A percentile compares a stretch with the other conserved stretches of the same genome.
Evolutionary conservation across 2,797 vertebrate genomes (phyloP).

Genomic region (Pseudochirops corinnae): DNA sequence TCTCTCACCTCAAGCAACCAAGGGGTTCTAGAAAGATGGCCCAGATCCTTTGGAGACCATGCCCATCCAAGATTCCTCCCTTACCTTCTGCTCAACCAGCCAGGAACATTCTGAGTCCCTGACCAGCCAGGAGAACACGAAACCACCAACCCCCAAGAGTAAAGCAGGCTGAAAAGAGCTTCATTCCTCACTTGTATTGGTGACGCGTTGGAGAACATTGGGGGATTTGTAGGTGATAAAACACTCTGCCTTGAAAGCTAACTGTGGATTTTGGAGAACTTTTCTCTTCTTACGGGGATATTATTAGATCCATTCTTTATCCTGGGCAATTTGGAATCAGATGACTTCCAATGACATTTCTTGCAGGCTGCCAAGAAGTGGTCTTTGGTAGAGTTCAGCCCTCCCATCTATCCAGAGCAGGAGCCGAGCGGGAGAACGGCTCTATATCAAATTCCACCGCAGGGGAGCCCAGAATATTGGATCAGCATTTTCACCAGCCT

Average conservation of each 20-base stretch:
- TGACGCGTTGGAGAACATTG: slow-evolving; percentile 21
- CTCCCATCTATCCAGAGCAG: slow-evolving; percentile 47
- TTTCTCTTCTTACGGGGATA: slow-evolving; percentile 24
- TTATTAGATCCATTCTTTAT: slow-evolving; percentile 59
- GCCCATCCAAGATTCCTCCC: neutral
- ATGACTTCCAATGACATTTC: slow-evolving; percentile 44
- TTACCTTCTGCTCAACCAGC: neutral
- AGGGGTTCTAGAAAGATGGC: neutral
- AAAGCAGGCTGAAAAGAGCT: neutral
- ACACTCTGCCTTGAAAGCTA: slow-evolving; percentile 3
- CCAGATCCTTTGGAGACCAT: neutral
- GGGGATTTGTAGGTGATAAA: slow-evolving; percentile 17
- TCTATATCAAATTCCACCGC: slow-evolving; percentile 64
- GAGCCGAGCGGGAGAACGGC: slow-evolving; percentile 38
- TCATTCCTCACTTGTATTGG: slow-evolving; percentile 3
- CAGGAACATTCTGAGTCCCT: neutral
- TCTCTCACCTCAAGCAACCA: neutral
- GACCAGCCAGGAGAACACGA: neutral
- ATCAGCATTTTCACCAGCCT: slow-evolving; percentile 71
- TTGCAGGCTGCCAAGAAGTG: slow-evolving; percentile 61
- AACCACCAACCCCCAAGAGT: neutral
- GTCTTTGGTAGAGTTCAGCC: slow-evolving; percentile 43
- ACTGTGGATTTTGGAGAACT: slow-evolving; percentile 48
- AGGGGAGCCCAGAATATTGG: slow-evolving; percentile 53
- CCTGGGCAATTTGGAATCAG: slow-evolving; percentile 60